Conservation (phyloP, 2,797 vertebrate species). For the Gobionotothen gibberifrons region DNA sequence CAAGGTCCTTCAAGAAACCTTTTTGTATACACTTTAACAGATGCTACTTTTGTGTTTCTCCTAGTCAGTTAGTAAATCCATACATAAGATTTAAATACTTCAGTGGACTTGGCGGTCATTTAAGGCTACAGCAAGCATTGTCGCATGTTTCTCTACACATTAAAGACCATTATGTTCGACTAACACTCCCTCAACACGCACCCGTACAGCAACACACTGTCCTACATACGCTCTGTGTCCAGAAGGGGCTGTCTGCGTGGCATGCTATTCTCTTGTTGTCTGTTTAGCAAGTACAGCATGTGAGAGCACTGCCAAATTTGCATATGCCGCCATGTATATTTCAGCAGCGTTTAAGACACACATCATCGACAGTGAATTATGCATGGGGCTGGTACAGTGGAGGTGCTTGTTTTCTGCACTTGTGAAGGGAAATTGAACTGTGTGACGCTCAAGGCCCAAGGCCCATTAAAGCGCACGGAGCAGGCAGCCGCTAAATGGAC, state of each 20-base stretch:
- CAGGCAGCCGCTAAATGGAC: slow-evolving; percentile 72
- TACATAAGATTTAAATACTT: slow-evolving; percentile 36
- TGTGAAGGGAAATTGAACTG: slow-evolving; percentile 88
- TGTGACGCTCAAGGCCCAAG: slow-evolving; percentile 74
- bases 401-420: slow-evolving; percentile 87
- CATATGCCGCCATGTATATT: slow-evolving; percentile 98
- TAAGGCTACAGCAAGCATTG: slow-evolving; percentile 19
- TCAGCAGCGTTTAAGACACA: slow-evolving; percentile 93
- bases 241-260: slow-evolving; percentile 60
- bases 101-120: slow-evolving; percentile 19
- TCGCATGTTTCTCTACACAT: slow-evolving; percentile 22
- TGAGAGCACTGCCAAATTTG: slow-evolving; percentile 89
- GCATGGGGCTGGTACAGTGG: slow-evolving; percentile 88
- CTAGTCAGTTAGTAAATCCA: slow-evolving; percentile 17
- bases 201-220: slow-evolving; percentile 49
- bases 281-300: slow-evolving; percentile 78
- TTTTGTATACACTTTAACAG: slow-evolving; percentile 2
- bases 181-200: slow-evolving; percentile 33
- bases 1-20: not conserved
- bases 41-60: slow-evolving; percentile 15
- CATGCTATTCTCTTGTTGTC: slow-evolving; percentile 84
- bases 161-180: slow-evolving; percentile 28
- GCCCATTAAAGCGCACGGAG: slow-evolving; percentile 74
- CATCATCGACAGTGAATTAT: slow-evolving; percentile 94
- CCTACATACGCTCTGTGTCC: slow-evolving; percentile 64